These are phyloP conservation scores for Arctocebus calabarensis DNA, from an alignment of 2,797 vertebrate species.

Conservation along the genomic window DNA sequence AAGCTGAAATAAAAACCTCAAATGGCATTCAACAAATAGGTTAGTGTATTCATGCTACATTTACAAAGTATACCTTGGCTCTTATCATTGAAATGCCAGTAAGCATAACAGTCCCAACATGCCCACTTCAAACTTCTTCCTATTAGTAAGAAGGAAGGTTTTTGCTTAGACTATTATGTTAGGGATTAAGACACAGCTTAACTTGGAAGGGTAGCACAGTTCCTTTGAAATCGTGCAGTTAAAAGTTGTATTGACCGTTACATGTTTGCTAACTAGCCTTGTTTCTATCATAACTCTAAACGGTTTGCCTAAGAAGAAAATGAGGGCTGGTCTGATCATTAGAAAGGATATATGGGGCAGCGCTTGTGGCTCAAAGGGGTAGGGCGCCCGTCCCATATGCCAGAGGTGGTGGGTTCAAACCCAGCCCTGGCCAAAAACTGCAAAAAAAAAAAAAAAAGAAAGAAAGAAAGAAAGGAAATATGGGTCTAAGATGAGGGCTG, in stretches of 20 bases:
- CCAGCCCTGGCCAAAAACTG: too few species aligned
- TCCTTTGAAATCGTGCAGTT: not conserved
- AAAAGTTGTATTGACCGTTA: not conserved
- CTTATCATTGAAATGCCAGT: not conserved
- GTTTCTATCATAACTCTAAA: not conserved
- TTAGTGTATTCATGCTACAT: not conserved
- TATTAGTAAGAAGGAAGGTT: not conserved
- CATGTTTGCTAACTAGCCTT: not conserved
- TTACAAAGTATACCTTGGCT: not conserved
- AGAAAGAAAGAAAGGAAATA: constrained; percentile 16
- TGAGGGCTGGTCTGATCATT: not conserved
- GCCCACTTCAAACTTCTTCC: not conserved
- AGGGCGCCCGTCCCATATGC: too few species aligned
- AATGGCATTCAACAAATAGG: not conserved
- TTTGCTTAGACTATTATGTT: constrained; percentile 33
- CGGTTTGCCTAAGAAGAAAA: not conserved
- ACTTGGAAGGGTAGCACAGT: not conserved
- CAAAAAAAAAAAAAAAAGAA: too few species aligned
- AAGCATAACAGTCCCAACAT: not conserved
- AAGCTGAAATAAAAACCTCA: not conserved
- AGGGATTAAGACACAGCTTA: constrained; percentile 13
- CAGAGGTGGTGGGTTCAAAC: too few species aligned
- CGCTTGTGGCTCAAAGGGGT: too few species aligned
- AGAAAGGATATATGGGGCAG: not conserved
- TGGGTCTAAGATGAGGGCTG: not conserved